Conservation (phyloP, 2,888 invertebrate species). For the Campaea margaritaria region DNA sequence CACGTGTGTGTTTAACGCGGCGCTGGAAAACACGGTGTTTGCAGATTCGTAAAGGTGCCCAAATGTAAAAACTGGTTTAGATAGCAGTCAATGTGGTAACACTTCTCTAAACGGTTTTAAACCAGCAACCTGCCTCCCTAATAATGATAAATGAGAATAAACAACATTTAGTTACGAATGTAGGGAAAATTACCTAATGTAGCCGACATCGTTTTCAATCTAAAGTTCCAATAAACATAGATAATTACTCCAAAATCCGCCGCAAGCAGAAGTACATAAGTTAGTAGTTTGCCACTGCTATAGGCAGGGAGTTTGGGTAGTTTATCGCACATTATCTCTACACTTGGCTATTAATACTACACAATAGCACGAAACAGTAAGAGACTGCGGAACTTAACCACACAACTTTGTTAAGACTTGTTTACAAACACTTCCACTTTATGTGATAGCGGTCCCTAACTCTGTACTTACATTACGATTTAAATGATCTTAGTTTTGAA, state of each 20-base stretch:
- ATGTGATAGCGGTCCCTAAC: conserved; percentile 70
- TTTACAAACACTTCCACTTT: conserved; percentile 75
- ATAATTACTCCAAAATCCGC: conserved; percentile 14
- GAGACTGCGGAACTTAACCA: conserved; percentile 70
- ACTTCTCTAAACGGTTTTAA: too few relatives aligned
- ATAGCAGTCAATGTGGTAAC: too few relatives aligned
- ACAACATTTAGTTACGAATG: too few relatives aligned
- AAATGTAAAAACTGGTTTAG: too few relatives aligned
- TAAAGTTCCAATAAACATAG: conserved; percentile 14
- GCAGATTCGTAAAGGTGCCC: too few relatives aligned
- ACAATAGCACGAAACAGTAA: conserved; percentile 67
- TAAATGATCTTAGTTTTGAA: conserved; percentile 63
- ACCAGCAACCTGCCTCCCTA: too few relatives aligned
- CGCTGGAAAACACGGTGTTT: too few relatives aligned
- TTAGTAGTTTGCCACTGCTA: conserved; percentile 23
- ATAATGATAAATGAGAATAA: too few relatives aligned
- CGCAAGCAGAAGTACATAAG: conserved; percentile 12
- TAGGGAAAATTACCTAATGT: neutral
- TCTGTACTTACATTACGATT: conserved; percentile 63
- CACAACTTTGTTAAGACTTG: conserved; percentile 79
- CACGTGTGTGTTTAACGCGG: too few relatives aligned
- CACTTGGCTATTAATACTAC: conserved; percentile 63
- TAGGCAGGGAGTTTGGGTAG: conserved; percentile 19
- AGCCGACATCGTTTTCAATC: neutral
- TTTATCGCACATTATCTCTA: conserved; percentile 50